These are phyloP conservation scores for Mya arenaria DNA, from an alignment of 1,140 invertebrate genomes.

Conservation along the genomic window DNA sequence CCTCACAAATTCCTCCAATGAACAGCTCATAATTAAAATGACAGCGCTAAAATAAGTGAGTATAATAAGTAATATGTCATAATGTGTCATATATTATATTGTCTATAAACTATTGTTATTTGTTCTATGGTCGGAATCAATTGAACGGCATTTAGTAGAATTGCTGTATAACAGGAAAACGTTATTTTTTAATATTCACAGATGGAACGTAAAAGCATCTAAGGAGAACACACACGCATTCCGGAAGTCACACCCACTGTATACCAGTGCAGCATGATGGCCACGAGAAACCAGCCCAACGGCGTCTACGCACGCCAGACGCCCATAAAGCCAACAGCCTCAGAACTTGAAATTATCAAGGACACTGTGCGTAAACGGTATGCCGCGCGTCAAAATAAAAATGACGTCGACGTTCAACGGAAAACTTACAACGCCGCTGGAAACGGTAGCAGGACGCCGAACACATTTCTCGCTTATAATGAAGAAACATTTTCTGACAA, in stretches of 20 bases:
- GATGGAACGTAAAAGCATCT: not conserved
- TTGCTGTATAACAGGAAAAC: not conserved
- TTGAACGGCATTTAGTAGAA: not conserved
- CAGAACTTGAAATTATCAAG: too few species aligned
- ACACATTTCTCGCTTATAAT: not conserved
- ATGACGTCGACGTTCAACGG: not conserved
- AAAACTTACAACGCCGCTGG: not conserved
- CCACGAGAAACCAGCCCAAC: not conserved
- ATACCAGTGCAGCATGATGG: not conserved
- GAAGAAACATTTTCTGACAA: not conserved
- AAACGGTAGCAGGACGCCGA: not conserved
- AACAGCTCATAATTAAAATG: too few species aligned
- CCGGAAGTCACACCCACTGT: not conserved
- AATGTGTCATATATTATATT: too few species aligned
- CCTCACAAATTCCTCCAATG: too few species aligned
- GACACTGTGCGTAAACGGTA: too few species aligned
- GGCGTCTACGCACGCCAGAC: not conserved
- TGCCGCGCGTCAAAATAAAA: too few species aligned
- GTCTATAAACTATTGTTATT: too few species aligned
- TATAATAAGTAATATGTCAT: too few species aligned
- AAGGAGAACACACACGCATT: not conserved
- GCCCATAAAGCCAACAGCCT: too few species aligned
- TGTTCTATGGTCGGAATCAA: too few species aligned
- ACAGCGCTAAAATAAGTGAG: too few species aligned
- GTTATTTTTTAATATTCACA: too few species aligned